Conservation (phyloP, 2,888 invertebrate species). For the Ennomos fuscantarius region DNA sequence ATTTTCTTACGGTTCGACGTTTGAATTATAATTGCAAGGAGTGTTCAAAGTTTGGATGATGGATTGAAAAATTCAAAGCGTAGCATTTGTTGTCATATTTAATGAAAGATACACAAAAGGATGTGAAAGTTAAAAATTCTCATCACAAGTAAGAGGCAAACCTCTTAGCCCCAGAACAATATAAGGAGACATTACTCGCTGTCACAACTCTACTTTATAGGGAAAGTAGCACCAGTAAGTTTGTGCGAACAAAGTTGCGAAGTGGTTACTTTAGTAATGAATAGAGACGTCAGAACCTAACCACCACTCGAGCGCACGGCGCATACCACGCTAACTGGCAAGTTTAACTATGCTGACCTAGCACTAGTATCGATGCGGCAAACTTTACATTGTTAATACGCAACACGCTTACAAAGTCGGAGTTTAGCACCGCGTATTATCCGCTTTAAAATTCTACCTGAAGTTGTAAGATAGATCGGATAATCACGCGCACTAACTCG, state of each 20-base stretch:
- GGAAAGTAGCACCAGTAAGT: slow-evolving; percentile 76
- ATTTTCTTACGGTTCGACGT: slow-evolving; percentile 49
- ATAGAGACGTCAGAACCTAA: slow-evolving; percentile 78
- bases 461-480: slow-evolving; percentile 58
- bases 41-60: slow-evolving; percentile 36
- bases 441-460: slow-evolving; percentile 45
- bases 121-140: slow-evolving; percentile 79
- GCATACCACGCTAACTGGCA: slow-evolving; percentile 69
- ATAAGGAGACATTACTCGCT: slow-evolving; percentile 83
- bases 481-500: slow-evolving; percentile 57
- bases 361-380: slow-evolving; percentile 52
- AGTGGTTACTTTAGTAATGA: slow-evolving; percentile 78
- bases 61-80: slow-evolving; percentile 60
- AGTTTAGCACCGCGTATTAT: slow-evolving; percentile 44
- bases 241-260: slow-evolving; percentile 77
- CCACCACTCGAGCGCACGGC: slow-evolving; percentile 73
- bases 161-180: slow-evolving; percentile 84
- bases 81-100: slow-evolving; percentile 39
- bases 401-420: slow-evolving; percentile 35
- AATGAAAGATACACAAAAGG: slow-evolving; percentile 65
- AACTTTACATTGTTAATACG: slow-evolving; percentile 49
- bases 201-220: slow-evolving; percentile 83
- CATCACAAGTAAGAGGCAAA: slow-evolving; percentile 76
- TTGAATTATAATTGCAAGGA: slow-evolving; percentile 25
- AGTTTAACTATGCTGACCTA: slow-evolving; percentile 64